A percentile compares a stretch with the other conserved stretches of the same genome.
phyloP scores from a whole-genome alignment of 92 coral and sea anemone genomes.

The Bergia sp. region DNA sequence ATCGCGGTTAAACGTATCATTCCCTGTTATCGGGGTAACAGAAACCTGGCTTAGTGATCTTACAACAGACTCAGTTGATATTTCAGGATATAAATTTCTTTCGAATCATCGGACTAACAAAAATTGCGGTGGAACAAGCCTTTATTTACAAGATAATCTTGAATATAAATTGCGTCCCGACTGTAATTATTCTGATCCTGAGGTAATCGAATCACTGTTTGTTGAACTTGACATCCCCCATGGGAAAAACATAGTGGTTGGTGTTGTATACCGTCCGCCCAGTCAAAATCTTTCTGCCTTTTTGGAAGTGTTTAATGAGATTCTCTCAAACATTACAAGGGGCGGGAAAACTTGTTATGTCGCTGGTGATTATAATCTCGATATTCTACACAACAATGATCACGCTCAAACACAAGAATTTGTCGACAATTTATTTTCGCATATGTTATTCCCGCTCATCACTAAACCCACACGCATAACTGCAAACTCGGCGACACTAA shows the following conservation, averaged over 20 bases:
- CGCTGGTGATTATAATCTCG: slow-evolving; percentile 49
- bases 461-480: slow-evolving; percentile 45
- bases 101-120: slow-evolving; percentile 37
- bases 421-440: slow-evolving; percentile 47
- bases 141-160: not conserved
- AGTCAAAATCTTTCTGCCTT: slow-evolving; percentile 48
- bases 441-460: slow-evolving; percentile 39
- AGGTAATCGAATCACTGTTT: slow-evolving; percentile 36
- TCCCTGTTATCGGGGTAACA: slow-evolving; percentile 45
- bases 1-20: slow-evolving; percentile 29
- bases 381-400: slow-evolving; percentile 28
- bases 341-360: slow-evolving; percentile 31
- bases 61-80: slow-evolving; percentile 22
- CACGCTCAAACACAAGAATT: slow-evolving; percentile 51
- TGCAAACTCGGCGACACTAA: slow-evolving; percentile 51
- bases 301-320: slow-evolving; percentile 42
- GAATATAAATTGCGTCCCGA: slow-evolving; percentile 40
- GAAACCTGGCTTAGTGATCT: slow-evolving; percentile 54
- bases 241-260: slow-evolving; percentile 52
- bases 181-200: slow-evolving; percentile 10
- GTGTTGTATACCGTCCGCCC: slow-evolving; percentile 49
- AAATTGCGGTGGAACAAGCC: slow-evolving; percentile 50
- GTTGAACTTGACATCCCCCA: slow-evolving; percentile 43
- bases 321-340: slow-evolving; percentile 36
- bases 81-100: slow-evolving; percentile 39